Evolutionary conservation across 2,113 vertebrate genomes (phyloP).

Genomic region (Podiceps cristatus): DNA sequence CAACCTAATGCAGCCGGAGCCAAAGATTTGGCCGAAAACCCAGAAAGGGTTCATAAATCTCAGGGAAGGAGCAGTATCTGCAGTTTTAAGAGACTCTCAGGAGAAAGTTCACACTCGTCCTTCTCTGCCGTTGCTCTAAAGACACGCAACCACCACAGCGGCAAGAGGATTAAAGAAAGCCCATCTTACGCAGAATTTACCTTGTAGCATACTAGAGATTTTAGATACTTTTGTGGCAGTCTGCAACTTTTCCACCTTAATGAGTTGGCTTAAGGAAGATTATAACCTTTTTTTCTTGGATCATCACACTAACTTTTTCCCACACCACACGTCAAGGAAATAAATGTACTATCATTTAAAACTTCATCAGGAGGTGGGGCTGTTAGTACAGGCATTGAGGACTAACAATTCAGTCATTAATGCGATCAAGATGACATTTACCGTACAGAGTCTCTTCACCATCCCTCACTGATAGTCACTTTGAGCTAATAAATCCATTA

Average conservation of each 20-base stretch:
- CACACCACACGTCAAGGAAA: background rate
- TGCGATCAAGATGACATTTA: fast-evolving
- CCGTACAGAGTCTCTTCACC: background rate
- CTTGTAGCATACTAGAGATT: fast-evolving
- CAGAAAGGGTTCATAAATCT: background rate
- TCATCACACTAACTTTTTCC: background rate
- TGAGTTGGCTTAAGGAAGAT: background rate
- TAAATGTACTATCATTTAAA: background rate
- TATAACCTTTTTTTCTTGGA: background rate
- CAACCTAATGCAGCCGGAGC: background rate
- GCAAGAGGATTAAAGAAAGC: background rate
- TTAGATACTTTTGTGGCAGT: background rate
- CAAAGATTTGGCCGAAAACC: background rate
- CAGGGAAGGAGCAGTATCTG: background rate
- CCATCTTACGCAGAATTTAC: fast-evolving
- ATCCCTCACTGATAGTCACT: background rate
- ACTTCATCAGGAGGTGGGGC: background rate
- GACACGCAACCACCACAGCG: background rate
- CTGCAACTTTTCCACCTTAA: background rate
- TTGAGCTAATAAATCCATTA: background rate
- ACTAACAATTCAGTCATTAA: background rate
- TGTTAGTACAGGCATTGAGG: background rate
- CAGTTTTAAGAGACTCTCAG: background rate
- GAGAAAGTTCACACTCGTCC: background rate
- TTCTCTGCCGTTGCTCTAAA: background rate